Base-by-base conservation (phyloP, 2,888 invertebrate species). In the Meganola albula region DNA sequence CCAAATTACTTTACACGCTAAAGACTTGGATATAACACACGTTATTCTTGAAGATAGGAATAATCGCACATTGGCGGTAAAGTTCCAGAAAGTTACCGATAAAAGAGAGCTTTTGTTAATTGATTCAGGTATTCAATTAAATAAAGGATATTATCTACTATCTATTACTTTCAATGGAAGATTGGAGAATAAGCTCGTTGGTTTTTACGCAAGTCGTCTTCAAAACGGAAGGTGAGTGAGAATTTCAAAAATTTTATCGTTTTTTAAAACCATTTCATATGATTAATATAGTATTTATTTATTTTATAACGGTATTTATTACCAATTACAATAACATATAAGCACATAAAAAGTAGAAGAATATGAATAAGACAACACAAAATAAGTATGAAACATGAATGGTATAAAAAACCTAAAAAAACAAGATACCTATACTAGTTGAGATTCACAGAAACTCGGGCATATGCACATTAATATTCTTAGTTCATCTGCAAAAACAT, bases 1-100 rank as follows among this genome's bases (percentile, higher is more conserved):
- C 34, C 58, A 55, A 38, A 84, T 92, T 29, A 69, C 87, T 1
- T 59, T 94, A 24, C 92, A 94, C 66, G 76, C 87, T 4, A 88
- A 92, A 27, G 73, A 87, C 42, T 65, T 94, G 40, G 73, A 65
- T 5, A 87, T 92, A n/a, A 10, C 68, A 67, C 10, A 27, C 48
- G 42, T 66, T 1, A 44, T n/a, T 10, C 14, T 82, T 3, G 57
- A 37, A 44, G 53, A 52, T 22, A 34, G 21, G 5, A 34, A 38
- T 10, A 51, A 55, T 27, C 16, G 41, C 34, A 47, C 31, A 10
- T 12, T 45, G 31, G 24, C 32, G 21, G 34, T 48, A 27, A 0
- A 8, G 31, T 33, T 26, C 7, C 27, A 27, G 2, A 37, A 25
- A 2, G 34, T 49, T 13, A 48, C 59, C n/a, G 70, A 67, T 8